phyloP scores from a whole-genome alignment of 2,888 invertebrate genomes.

The Philaethria dido region DNA sequence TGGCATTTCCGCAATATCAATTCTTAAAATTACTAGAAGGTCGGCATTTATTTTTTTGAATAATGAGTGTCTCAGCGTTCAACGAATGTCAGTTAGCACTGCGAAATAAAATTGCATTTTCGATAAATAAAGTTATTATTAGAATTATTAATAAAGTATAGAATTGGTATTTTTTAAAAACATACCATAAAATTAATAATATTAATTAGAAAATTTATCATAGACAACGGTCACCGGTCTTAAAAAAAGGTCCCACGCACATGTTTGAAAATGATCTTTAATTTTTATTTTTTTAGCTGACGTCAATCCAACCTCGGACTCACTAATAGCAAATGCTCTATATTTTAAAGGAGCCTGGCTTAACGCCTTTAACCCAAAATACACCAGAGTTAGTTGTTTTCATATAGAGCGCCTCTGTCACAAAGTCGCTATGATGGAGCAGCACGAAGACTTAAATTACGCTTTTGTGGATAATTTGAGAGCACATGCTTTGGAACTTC shows the following conservation, averaged over 20 bases:
- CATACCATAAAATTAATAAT: no score
- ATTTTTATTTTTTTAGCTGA: slow-evolving; percentile 64
- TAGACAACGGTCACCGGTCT: no score
- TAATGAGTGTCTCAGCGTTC: neutral
- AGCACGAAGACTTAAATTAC: slow-evolving; percentile 82
- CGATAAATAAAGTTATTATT: neutral
- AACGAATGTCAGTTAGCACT: neutral
- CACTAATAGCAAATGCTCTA: slow-evolving; percentile 85
- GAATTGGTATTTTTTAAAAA: no score
- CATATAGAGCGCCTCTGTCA: slow-evolving; percentile 70
- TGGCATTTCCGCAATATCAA: slow-evolving; percentile 25
- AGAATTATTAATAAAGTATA: no score
- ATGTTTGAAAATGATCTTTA: no score
- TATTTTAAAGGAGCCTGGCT: slow-evolving; percentile 88
- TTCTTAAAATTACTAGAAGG: slow-evolving; percentile 4
- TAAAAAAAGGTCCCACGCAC: no score
- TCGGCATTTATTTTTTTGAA: neutral
- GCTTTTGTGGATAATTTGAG: slow-evolving; percentile 81
- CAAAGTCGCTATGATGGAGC: slow-evolving; percentile 85
- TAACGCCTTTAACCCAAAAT: slow-evolving; percentile 77
- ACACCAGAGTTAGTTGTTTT: slow-evolving; percentile 83
- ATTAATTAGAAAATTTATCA: no score
- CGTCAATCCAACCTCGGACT: slow-evolving; percentile 72
- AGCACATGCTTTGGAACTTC: slow-evolving; percentile 86
- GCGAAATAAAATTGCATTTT: no score